These are phyloP conservation scores for Periphyllus acericola DNA, from an alignment of 2,888 invertebrate genomes.

Conservation along the genomic window DNA sequence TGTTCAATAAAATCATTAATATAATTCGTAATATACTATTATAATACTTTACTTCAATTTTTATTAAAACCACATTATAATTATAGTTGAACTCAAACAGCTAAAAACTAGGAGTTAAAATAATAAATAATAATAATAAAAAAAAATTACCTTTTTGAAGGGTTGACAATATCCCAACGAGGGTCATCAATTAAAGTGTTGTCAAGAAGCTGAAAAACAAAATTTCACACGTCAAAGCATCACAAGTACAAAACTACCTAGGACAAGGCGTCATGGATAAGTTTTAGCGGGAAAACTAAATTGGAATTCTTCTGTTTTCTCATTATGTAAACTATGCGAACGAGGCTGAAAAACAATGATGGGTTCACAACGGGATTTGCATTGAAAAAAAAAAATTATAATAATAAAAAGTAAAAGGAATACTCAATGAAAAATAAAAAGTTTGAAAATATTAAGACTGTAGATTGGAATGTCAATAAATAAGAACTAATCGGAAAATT, in stretches of 20 bases:
- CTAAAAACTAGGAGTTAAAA: too few relatives aligned
- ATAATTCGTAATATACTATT: too few relatives aligned
- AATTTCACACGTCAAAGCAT: slow-evolving; percentile 25
- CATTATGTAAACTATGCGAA: slow-evolving; percentile 52
- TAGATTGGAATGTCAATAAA: slow-evolving; percentile 53
- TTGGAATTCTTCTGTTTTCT: slow-evolving; percentile 59
- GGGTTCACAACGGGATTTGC: slow-evolving; percentile 48
- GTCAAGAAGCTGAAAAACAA: slow-evolving; percentile 44
- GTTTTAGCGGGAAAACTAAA: slow-evolving; percentile 42
- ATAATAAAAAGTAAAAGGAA: slow-evolving; percentile 49
- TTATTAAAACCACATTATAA: too few relatives aligned
- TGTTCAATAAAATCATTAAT: too few relatives aligned
- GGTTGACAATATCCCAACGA: slow-evolving; percentile 16
- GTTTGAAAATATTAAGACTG: slow-evolving; percentile 44
- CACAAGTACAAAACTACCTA: slow-evolving; percentile 34
- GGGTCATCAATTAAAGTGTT: neutral
- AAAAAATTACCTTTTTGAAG: slow-evolving; percentile 36
- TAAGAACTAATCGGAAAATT: slow-evolving; percentile 46
- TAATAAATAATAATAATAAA: too few relatives aligned
- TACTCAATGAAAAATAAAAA: slow-evolving; percentile 42
- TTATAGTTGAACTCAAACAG: too few relatives aligned
- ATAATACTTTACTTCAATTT: too few relatives aligned
- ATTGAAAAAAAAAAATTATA: slow-evolving; percentile 47
- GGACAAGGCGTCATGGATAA: slow-evolving; percentile 4
- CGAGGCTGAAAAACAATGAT: slow-evolving; percentile 55